These are phyloP conservation scores for Centropristis striata DNA, from an alignment of 2,113 vertebrate species.

Conservation along the genomic window DNA sequence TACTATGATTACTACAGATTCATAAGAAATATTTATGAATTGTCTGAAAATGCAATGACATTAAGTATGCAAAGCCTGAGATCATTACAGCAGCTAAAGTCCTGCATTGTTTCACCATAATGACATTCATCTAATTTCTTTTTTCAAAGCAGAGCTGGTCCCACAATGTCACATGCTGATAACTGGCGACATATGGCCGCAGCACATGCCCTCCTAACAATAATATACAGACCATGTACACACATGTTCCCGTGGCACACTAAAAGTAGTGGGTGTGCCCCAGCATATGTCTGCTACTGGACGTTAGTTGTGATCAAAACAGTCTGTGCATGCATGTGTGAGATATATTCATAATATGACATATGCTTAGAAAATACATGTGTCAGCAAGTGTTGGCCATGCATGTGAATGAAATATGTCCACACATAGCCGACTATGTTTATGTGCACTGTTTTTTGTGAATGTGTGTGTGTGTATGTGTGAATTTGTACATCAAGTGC, in stretches of 20 bases:
- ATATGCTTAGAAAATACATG: slow-evolving; percentile 59
- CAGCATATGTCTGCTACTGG: slow-evolving; percentile 49
- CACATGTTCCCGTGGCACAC: slow-evolving; percentile 45
- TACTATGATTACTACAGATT: too few relatives aligned
- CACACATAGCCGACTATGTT: background rate
- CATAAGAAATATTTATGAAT: slow-evolving; percentile 1
- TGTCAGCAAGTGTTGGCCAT: slow-evolving; percentile 49
- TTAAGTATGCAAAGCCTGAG: background rate
- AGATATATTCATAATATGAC: slow-evolving; percentile 40
- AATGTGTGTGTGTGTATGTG: slow-evolving; percentile 26
- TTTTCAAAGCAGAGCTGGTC: slow-evolving; percentile 17
- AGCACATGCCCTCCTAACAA: slow-evolving; percentile 34
- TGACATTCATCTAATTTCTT: background rate
- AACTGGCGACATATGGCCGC: slow-evolving; percentile 42
- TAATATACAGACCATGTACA: slow-evolving; percentile 27
- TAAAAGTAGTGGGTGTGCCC: slow-evolving; percentile 36
- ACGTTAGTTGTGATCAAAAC: slow-evolving; percentile 50
- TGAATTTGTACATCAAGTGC: slow-evolving; percentile 44
- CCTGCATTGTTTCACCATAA: background rate
- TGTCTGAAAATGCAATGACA: background rate
- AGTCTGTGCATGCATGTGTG: slow-evolving; percentile 22
- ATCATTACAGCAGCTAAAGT: background rate
- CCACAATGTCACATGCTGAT: slow-evolving; percentile 33
- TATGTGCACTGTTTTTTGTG: slow-evolving; percentile 38
- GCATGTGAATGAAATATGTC: slow-evolving; percentile 60